Percentiles rank a stretch among this genome's conserved stretches.
phyloP scores from a whole-genome alignment of 2,888 invertebrate genomes.

The Caenorhabditis panamensis region DNA sequence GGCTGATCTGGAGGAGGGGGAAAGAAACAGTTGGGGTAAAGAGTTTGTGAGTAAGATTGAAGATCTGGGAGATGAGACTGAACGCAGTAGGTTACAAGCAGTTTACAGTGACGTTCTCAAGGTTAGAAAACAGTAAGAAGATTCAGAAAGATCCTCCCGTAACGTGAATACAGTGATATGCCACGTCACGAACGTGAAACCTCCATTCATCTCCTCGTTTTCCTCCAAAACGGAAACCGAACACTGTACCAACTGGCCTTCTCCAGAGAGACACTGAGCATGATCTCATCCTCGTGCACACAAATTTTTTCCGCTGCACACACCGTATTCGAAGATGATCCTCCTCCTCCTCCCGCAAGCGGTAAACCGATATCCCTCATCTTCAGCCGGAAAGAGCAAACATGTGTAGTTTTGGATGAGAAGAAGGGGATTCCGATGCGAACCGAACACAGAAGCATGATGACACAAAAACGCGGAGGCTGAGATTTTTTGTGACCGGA shows the following conservation, averaged over 20 bases:
- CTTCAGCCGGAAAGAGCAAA: constrained; percentile 23
- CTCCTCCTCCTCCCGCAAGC: neutral
- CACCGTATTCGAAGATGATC: constrained; percentile 24
- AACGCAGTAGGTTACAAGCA: too few species aligned
- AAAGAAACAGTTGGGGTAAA: neutral
- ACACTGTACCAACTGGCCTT: constrained; percentile 15
- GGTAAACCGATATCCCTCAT: constrained; percentile 41
- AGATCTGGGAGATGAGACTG: neutral
- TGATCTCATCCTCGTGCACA: constrained; percentile 28
- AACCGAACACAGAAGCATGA: neutral
- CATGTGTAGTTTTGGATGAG: constrained; percentile 14
- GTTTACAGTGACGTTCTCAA: too few species aligned
- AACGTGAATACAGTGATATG: neutral
- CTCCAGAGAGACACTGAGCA: constrained; percentile 9
- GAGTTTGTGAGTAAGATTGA: too few species aligned
- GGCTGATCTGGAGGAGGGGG: constrained; percentile 10
- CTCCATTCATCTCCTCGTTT: neutral
- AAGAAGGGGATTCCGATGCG: neutral
- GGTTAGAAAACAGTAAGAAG: too few species aligned
- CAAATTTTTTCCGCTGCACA: too few species aligned
- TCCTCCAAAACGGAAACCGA: constrained; percentile 10
- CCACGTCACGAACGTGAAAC: neutral
- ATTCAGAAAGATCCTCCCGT: too few species aligned
- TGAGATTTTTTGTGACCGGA: neutral
- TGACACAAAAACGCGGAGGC: neutral